phyloP scores from a whole-genome alignment of 2,797 vertebrate species.

The Chelon labrosus region DNA sequence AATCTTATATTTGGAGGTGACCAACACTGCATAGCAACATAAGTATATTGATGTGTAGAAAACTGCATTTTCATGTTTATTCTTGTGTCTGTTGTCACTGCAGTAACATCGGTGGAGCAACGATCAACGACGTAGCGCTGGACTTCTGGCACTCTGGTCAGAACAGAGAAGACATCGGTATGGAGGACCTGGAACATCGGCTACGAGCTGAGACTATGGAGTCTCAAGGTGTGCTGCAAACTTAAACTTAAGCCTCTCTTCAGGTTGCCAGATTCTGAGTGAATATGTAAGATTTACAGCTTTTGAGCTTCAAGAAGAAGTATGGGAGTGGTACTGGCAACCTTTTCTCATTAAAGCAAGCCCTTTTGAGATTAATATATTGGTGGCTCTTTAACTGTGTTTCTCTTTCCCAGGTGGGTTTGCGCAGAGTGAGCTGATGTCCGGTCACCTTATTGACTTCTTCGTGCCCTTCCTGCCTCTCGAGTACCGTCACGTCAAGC shows the following conservation, averaged over 20 bases:
- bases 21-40: neutral
- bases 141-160: slow-evolving; percentile 92
- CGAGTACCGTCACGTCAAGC: slow-evolving; percentile 91
- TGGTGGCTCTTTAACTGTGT: neutral
- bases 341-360: neutral
- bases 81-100: slow-evolving; percentile 2
- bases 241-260: neutral
- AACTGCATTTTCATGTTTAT: neutral
- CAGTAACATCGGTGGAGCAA: slow-evolving; percentile 92
- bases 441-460: slow-evolving; percentile 91
- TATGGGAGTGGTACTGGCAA: neutral
- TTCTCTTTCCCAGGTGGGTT: slow-evolving; percentile 80
- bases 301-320: too few species aligned
- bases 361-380: neutral
- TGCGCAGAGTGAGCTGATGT: slow-evolving; percentile 88
- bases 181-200: slow-evolving; percentile 89
- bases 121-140: slow-evolving; percentile 91
- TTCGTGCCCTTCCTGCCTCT: slow-evolving; percentile 95
- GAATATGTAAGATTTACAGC: neutral
- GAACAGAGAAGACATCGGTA: slow-evolving; percentile 91
- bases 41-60: neutral
- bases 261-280: neutral
- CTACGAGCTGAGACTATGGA: slow-evolving; percentile 88
- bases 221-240: slow-evolving; percentile 83
- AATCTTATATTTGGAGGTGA: too few species aligned